These are phyloP conservation scores for Rhynchomys soricoides DNA, from an alignment of 2,113 vertebrate species.

Conservation along the genomic window DNA sequence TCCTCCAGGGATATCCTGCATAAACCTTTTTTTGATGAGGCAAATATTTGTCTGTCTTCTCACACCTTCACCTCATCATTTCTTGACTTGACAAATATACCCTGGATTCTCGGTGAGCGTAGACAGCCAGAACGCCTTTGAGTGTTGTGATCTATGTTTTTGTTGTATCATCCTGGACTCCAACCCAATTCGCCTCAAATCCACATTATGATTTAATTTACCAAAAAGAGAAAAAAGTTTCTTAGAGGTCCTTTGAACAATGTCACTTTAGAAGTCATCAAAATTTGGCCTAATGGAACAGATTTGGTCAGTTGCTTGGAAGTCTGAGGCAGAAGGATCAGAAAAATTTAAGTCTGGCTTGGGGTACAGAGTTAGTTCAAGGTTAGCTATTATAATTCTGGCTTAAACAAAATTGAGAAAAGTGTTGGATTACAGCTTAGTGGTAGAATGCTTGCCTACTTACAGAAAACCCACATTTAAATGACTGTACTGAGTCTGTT, in stretches of 20 bases:
- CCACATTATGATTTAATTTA: background rate
- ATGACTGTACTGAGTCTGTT: background rate
- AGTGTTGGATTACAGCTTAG: background rate
- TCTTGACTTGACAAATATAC: background rate
- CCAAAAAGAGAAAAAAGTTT: background rate
- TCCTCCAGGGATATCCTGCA: too few species aligned
- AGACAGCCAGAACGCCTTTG: background rate
- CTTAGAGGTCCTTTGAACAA: background rate
- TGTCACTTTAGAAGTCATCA: background rate
- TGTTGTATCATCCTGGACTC: background rate
- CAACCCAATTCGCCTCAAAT: background rate
- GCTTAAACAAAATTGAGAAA: background rate
- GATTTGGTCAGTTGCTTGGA: background rate
- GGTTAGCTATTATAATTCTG: too few species aligned
- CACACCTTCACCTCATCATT: background rate
- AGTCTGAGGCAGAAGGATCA: background rate
- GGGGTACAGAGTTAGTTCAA: background rate
- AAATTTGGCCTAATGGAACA: background rate
- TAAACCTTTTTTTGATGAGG: background rate
- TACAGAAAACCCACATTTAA: background rate
- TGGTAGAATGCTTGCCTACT: background rate
- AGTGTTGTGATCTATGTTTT: background rate
- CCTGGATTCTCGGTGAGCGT: background rate
- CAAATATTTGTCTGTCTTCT: background rate
- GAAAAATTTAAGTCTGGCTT: background rate